A percentile compares a stretch with the other conserved stretches of the same genome.
phyloP scores from a whole-genome alignment of 30 jellyfish, hydroid and myxozoan species.

The Aurelia aurita region DNA sequence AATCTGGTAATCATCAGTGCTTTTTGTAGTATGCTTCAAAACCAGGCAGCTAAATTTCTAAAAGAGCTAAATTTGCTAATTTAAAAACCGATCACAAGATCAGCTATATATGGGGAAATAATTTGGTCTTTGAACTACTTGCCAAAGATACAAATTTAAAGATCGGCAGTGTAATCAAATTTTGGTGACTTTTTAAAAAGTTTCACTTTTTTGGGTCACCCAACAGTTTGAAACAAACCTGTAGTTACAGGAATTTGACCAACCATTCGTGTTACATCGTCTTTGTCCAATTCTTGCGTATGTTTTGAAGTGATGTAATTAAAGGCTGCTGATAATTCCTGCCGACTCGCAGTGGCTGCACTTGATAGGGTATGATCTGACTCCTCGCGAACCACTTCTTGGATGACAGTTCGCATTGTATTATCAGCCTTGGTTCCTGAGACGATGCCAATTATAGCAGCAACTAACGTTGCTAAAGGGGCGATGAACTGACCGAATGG shows the following conservation, averaged over 20 bases:
- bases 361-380: slow-evolving; percentile 3
- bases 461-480: neutral
- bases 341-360: neutral
- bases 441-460: slow-evolving; percentile 4
- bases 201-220: no score
- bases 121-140: no score
- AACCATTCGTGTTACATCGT: slow-evolving; percentile 4
- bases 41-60: no score
- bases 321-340: neutral
- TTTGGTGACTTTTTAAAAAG: no score
- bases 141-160: no score
- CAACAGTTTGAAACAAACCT: no score
- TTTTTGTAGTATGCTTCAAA: no score
- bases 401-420: neutral
- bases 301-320: slow-evolving; percentile 3
- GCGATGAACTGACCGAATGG: slow-evolving; percentile 12
- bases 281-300: neutral
- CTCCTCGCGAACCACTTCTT: slow-evolving; percentile 11
- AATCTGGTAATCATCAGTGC: no score
- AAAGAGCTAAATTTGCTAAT: no score
- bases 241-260: neutral
- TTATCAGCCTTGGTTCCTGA: slow-evolving; percentile 11
- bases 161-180: no score
- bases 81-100: no score
- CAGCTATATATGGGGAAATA: no score